Evolutionary conservation across 2,113 vertebrate genomes (phyloP).

Genomic region (Pterocles orientalis): DNA sequence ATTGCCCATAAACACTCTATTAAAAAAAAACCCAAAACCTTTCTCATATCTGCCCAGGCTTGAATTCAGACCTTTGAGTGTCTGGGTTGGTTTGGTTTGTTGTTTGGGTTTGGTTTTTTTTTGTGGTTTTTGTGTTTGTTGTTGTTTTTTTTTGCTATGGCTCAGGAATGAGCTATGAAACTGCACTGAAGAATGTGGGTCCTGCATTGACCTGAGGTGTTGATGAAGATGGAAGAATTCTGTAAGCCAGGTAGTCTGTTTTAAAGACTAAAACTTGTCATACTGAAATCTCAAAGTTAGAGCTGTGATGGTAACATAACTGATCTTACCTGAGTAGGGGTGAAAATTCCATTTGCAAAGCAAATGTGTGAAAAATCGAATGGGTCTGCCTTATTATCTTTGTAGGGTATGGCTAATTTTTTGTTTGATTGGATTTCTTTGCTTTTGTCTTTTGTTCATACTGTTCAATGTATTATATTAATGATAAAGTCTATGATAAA

Average conservation of each 20-base stretch:
- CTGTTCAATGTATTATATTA: not conserved
- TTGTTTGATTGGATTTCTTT: not conserved
- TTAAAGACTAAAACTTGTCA: not conserved
- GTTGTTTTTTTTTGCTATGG: not conserved
- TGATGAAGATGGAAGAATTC: not conserved
- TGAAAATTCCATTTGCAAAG: not conserved
- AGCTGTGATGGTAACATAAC: not conserved
- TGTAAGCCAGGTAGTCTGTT: not conserved
- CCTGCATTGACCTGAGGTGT: not conserved
- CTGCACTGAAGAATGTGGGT: not conserved
- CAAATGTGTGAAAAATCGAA: not conserved
- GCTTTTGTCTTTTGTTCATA: not conserved
- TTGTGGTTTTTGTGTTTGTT: not conserved
- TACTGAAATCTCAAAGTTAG: not conserved
- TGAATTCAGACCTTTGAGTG: not conserved
- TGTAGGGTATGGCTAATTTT: not conserved
- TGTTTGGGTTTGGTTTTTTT: not conserved
- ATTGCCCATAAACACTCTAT: not conserved
- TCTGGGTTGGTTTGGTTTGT: not conserved
- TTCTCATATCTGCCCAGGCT: not conserved
- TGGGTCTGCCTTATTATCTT: not conserved
- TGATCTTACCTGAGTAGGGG: not conserved
- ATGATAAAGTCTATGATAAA: not conserved
- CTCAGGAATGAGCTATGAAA: not conserved
- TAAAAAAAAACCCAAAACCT: not conserved